These are phyloP conservation scores for Copidosoma aretas DNA, from an alignment of 2,888 invertebrate genomes.

Conservation along the genomic window DNA sequence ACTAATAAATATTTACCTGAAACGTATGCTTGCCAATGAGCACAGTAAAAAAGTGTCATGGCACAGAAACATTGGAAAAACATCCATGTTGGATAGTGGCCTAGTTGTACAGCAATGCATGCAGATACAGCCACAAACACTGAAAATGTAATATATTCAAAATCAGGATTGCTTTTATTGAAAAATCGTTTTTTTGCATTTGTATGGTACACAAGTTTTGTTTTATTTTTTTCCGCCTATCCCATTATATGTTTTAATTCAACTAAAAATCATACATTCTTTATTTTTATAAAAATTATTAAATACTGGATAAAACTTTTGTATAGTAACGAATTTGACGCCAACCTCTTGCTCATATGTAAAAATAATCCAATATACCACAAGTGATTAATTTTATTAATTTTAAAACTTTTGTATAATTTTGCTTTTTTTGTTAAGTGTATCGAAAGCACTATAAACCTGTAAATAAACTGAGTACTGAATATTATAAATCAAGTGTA, in stretches of 20 bases:
- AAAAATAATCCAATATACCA: no score
- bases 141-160: constrained; percentile 51
- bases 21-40: constrained; percentile 99
- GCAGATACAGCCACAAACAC: constrained; percentile 97
- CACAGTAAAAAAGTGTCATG: constrained; percentile 95
- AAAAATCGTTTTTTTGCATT: no score
- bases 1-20: constrained; percentile 69
- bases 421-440: no score
- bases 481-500: neutral
- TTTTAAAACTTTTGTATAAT: no score
- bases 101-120: constrained; percentile 91
- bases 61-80: constrained; percentile 95
- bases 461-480: neutral
- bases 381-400: no score
- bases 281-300: constrained; percentile 3
- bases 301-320: neutral
- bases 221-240: no score
- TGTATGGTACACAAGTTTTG: no score
- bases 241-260: neutral
- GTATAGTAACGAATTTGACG: no score
- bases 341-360: no score
- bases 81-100: constrained; percentile 91
- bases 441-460: neutral
- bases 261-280: constrained; percentile 1
- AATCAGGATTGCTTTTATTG: constrained; percentile 7